Evolutionary conservation across 2,888 invertebrate genomes (phyloP), one percentile per base, ranked within the genome.

Genomic region (Limnephilus marmoratus): DNA sequence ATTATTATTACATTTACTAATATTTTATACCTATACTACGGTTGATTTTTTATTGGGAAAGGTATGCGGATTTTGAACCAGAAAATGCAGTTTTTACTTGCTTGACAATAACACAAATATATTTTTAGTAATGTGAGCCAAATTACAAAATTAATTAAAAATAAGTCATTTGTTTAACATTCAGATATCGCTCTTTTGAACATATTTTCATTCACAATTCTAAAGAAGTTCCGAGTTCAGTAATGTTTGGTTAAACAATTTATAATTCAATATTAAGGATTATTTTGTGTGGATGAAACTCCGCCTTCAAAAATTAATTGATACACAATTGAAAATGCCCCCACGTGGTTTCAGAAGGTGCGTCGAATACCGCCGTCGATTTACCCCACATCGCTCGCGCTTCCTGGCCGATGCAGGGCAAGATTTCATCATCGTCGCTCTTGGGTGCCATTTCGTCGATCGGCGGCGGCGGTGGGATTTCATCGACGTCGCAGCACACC

Each of bases 301-400:
- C 53, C n/a, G 12, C 24, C 86, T 45, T 49, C n/a, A 49, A 49
- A 87, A 87, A 41, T 87, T 31, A 53, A 41, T 80, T 31, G 85
- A 85, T 31, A 80, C 68, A 87, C 29, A 92, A 91, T 91, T 92
- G 92, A 92, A 91, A 92, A 96, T 96, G 96, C 95, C 96, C 24
- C 95, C 96, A 96, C 96, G 96, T 96, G 96, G 95, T 96, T 96
- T 96, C 96, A 96, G 96, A 96, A 96, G 95, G 95, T 93, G 95
- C 95, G 95, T 68, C 68, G 24, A 68, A 68, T 68, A 95, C 95
- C 94, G 95, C 96, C 94, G 95, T 96, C 94, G 95, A 96, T 94
- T 96, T 96, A 95, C 95, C 95, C 95, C 95, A 91, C 53, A 81
- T 90, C 81, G 91, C 53, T 37, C 92, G 92, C 41, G 91, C 94